Conservation (phyloP, 2,888 invertebrate genomes). For the Hirtodrosophila confusa region DNA sequence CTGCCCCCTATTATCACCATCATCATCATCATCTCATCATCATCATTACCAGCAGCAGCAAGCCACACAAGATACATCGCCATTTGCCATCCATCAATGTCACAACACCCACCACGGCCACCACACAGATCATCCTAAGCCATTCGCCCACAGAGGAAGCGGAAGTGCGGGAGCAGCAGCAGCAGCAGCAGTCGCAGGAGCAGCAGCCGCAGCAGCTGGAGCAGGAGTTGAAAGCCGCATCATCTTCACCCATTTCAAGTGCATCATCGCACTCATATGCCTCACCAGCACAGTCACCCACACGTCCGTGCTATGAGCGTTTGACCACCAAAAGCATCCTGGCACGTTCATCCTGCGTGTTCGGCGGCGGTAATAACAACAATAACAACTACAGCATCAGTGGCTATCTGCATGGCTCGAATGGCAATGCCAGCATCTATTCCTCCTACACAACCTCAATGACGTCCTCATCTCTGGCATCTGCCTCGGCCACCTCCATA, state of each 20-base stretch:
- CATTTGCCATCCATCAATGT: conserved; percentile 77
- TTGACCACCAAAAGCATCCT: conserved; percentile 78
- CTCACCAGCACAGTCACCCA: conserved; percentile 68
- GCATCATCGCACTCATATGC: conserved; percentile 63
- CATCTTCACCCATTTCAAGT: conserved; percentile 41
- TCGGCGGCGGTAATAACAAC: conserved; percentile 12
- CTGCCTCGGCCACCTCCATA: conserved; percentile 57
- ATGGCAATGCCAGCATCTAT: conserved; percentile 62
- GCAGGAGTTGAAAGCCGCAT: conserved; percentile 3
- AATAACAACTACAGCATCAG: conserved; percentile 61
- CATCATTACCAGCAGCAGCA: conserved; percentile 29
- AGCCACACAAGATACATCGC: conserved; percentile 61
- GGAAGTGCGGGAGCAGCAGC: conserved; percentile 23
- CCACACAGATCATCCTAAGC: conserved; percentile 74
- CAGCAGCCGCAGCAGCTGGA: conserved; percentile 9
- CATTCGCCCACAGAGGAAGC: conserved; percentile 42
- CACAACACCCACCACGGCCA: conserved; percentile 76
- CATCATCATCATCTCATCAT: conserved; percentile 31
- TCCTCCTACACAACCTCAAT: conserved; percentile 69
- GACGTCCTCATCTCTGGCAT: conserved; percentile 62
- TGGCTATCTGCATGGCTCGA: conserved; percentile 74
- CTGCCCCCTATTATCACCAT: conserved; percentile 33
- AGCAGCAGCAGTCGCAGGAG: conserved; percentile 11
- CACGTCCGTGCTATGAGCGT: conserved; percentile 49
- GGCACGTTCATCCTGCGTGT: conserved; percentile 59